Evolutionary conservation across 2,888 invertebrate species (phyloP).

Genomic region (Agrilus mali): DNA sequence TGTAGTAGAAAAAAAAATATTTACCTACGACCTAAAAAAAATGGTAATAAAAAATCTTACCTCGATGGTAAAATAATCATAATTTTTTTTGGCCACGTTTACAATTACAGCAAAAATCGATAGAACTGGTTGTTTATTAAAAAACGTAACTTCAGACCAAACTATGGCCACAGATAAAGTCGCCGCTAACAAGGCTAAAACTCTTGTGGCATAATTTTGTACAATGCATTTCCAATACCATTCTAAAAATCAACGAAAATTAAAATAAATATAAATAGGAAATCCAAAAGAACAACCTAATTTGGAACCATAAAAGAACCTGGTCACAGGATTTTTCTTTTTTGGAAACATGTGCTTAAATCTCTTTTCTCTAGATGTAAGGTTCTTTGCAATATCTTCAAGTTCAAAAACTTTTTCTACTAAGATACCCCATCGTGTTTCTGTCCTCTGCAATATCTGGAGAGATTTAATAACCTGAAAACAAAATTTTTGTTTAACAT

Average conservation of each 20-base stretch:
- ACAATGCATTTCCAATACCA: conserved; percentile 95
- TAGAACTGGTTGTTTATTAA: conserved; percentile 80
- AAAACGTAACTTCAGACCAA: conserved; percentile 99
- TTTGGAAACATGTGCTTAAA: conserved; percentile 61
- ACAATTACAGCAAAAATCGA: conserved; percentile 95
- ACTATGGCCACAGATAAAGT: conserved; percentile 82
- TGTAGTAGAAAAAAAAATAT: conserved; percentile 33
- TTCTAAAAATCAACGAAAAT: conserved; percentile 44
- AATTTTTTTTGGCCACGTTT: conserved; percentile 62
- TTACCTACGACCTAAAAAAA: background rate
- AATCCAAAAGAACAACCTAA: conserved; percentile 38
- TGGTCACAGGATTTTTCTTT: conserved; percentile 43
- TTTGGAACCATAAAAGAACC: conserved; percentile 52
- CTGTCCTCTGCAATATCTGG: conserved; percentile 85
- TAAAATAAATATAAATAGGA: background rate
- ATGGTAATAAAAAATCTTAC: conserved; percentile 38
- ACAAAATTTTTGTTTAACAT: conserved; percentile 2
- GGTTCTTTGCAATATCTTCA: conserved; percentile 80
- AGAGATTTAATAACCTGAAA: conserved; percentile 70
- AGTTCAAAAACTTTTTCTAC: conserved; percentile 67
- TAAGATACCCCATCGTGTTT: conserved; percentile 86
- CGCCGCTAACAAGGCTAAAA: conserved; percentile 57
- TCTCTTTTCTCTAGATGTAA: conserved; percentile 42
- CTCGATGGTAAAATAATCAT: conserved; percentile 92
- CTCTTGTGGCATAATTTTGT: conserved; percentile 63